Evolutionary conservation across 1,140 invertebrate genomes (phyloP).

Genomic region (Charaxes varanes): DNA sequence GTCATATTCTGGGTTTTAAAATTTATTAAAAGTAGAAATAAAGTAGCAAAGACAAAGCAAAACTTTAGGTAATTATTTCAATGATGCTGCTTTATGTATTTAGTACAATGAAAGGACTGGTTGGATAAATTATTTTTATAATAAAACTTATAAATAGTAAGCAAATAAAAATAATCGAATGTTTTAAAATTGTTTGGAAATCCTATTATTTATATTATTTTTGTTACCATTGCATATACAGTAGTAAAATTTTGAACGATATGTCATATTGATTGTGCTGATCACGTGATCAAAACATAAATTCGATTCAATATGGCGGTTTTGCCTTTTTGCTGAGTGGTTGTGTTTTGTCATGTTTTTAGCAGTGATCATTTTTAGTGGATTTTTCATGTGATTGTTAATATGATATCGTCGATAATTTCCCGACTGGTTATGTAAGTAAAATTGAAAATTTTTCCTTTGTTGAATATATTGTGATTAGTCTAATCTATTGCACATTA

Average conservation of each 20-base stretch:
- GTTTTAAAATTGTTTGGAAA: too few relatives aligned
- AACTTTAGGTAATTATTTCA: too few relatives aligned
- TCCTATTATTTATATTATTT: too few relatives aligned
- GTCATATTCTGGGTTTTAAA: too few relatives aligned
- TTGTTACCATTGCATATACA: too few relatives aligned
- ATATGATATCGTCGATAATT: slow-evolving; percentile 84
- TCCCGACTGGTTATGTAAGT: slow-evolving; percentile 86
- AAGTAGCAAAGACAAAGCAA: too few relatives aligned
- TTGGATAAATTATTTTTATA: too few relatives aligned
- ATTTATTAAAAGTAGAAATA: too few relatives aligned
- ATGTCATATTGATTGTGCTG: slow-evolving; percentile 55
- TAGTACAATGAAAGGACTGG: too few relatives aligned
- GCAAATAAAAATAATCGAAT: too few relatives aligned
- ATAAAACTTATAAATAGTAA: too few relatives aligned
- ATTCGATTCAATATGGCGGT: slow-evolving; percentile 59
- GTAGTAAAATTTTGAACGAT: slow-evolving; percentile 29
- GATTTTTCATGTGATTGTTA: slow-evolving; percentile 59
- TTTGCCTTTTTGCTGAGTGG: slow-evolving; percentile 45
- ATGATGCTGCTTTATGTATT: too few relatives aligned
- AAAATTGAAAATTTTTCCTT: slow-evolving; percentile 25
- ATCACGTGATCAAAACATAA: slow-evolving; percentile 74
- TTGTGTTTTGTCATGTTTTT: slow-evolving; percentile 70
- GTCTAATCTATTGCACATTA: not conserved
- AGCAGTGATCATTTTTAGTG: slow-evolving; percentile 57
- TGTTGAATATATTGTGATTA: not conserved